Conservation (phyloP, 2,888 invertebrate genomes). For the Crepidodera aurea region DNA sequence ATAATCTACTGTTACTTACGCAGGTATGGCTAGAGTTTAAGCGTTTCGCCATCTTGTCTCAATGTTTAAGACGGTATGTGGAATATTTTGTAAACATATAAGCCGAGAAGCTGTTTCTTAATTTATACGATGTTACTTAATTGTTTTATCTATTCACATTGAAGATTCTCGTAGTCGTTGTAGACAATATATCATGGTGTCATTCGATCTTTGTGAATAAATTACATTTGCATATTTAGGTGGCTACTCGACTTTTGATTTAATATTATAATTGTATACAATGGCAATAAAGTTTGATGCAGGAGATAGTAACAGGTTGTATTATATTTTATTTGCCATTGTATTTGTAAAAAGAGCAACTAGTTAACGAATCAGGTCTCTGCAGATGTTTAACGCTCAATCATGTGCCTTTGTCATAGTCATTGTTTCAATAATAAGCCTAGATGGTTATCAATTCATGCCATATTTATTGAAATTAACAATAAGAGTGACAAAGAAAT, state of each 20-base stretch:
- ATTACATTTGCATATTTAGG: conserved; percentile 56
- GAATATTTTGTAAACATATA: conserved; percentile 20
- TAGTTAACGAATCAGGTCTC: too few species aligned
- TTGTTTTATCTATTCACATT: conserved; percentile 26
- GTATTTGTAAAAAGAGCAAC: background rate
- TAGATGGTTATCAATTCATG: too few species aligned
- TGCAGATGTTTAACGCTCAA: background rate
- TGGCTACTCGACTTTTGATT: conserved; percentile 39
- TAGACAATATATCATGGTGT: conserved; percentile 54
- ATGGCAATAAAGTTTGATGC: conserved; percentile 16
- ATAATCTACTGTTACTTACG: conserved; percentile 11
- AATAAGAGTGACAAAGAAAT: too few species aligned
- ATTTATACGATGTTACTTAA: conserved; percentile 25
- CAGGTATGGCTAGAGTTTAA: conserved; percentile 6
- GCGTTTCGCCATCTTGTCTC: conserved; percentile 23
- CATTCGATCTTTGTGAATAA: conserved; percentile 52
- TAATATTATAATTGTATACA: conserved; percentile 25
- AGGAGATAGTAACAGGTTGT: conserved; percentile 10
- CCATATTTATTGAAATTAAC: too few species aligned
- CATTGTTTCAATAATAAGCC: too few species aligned
- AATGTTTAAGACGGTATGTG: background rate
- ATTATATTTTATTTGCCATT: conserved; percentile 13
- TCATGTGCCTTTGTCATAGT: background rate
- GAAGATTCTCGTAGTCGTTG: conserved; percentile 27
- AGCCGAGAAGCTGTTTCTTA: conserved; percentile 20